phyloP scores from a whole-genome alignment of 2,888 invertebrate species.

The Lasioglossum leucozonium region DNA sequence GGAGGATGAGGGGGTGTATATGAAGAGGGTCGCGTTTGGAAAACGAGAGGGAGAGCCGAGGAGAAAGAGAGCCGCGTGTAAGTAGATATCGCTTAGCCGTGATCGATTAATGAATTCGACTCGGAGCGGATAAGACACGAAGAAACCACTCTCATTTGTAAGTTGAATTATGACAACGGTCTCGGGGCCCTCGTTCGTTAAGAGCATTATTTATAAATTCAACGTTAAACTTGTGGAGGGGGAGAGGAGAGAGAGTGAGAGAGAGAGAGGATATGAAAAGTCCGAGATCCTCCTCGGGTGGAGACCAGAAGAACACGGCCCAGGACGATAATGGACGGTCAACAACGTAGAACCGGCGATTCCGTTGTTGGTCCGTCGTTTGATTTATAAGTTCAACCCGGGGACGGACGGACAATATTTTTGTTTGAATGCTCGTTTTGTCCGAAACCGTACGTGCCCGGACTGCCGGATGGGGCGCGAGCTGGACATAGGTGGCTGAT shows the following conservation, averaged over 20 bases:
- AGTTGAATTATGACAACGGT: constrained; percentile 63
- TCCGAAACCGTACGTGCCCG: constrained; percentile 74
- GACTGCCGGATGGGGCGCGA: constrained; percentile 72
- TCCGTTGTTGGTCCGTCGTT: constrained; percentile 65
- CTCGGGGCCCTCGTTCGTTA: constrained; percentile 42
- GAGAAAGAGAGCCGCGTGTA: background rate
- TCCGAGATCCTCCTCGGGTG: constrained; percentile 15
- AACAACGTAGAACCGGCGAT: constrained; percentile 58
- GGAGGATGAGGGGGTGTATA: background rate
- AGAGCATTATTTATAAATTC: constrained; percentile 61
- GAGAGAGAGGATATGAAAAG: constrained; percentile 43
- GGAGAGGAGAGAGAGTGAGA: background rate
- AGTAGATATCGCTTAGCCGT: constrained; percentile 31
- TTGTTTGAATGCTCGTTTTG: constrained; percentile 76
- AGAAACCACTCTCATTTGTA: constrained; percentile 61
- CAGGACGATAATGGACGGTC: constrained; percentile 58
- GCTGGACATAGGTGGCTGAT: constrained; percentile 79
- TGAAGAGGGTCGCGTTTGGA: constrained; percentile 18
- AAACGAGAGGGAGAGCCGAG: background rate
- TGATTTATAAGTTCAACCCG: constrained; percentile 80
- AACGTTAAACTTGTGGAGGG: constrained; percentile 31
- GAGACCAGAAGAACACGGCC: constrained; percentile 50
- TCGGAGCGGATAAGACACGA: constrained; percentile 58
- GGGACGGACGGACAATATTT: constrained; percentile 76
- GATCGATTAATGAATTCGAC: constrained; percentile 63